A percentile compares a stretch with the other conserved stretches of the same genome.
phyloP scores from a whole-genome alignment of 2,113 vertebrate species.

The Scalopus aquaticus region DNA sequence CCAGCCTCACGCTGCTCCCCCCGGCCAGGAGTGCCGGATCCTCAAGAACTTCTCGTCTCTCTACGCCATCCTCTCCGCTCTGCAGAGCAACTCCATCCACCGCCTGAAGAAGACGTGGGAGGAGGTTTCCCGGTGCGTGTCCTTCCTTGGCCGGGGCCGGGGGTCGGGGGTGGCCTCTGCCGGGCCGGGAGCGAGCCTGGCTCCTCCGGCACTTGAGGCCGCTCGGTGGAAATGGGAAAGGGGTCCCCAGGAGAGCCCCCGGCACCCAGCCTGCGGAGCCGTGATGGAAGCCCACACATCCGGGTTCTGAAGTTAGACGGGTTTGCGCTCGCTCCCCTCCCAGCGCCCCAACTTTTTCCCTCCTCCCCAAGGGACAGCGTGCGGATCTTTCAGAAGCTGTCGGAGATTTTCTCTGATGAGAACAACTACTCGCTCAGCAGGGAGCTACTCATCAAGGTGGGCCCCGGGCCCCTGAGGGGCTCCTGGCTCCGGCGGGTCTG shows the following conservation, averaged over 20 bases:
- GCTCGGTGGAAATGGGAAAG: fast-evolving
- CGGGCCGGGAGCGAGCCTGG: too few relatives aligned
- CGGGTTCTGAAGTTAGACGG: neutral
- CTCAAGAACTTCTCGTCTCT: constrained; percentile 98
- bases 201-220: too few relatives aligned
- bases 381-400: constrained; percentile 95
- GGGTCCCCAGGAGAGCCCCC: neutral
- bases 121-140: constrained; percentile 92
- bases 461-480: too few relatives aligned
- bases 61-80: constrained; percentile 96
- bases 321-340: fast-evolving
- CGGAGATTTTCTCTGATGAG: constrained; percentile 98
- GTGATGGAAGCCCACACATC: fast-evolving
- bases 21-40: constrained; percentile 93
- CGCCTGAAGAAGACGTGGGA: constrained; percentile 97
- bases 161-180: too few relatives aligned
- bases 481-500: too few relatives aligned
- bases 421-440: constrained; percentile 98
- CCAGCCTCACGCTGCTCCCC: fast-evolving
- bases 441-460: constrained; percentile 98
- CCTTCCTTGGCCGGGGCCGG: neutral
- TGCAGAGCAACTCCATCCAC: constrained; percentile 96
- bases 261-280: neutral
- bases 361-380: constrained; percentile 90
- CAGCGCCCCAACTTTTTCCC: neutral